Percentiles rank a stretch among this genome's conserved stretches.
phyloP scores from a whole-genome alignment of 2,797 vertebrate genomes.

The Rhabdomys pumilio region DNA sequence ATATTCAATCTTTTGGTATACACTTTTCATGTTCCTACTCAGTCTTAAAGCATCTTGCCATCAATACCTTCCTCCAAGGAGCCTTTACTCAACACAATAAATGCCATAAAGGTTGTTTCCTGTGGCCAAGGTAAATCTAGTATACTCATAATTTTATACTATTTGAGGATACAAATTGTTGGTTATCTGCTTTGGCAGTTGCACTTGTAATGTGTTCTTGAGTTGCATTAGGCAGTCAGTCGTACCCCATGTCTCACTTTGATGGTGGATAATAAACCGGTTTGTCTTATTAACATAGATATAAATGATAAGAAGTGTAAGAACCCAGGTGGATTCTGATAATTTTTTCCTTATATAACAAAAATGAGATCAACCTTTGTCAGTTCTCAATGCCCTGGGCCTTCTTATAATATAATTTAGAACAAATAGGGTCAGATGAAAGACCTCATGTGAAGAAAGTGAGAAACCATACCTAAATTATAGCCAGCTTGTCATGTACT shows the following conservation, averaged over 20 bases:
- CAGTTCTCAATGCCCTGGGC: neutral
- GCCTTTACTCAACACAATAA: neutral
- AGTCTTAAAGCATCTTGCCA: neutral
- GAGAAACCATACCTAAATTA: neutral
- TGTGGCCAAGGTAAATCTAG: neutral
- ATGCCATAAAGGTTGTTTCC: neutral
- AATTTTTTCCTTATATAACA: neutral
- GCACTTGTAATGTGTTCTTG: neutral
- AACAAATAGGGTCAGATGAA: neutral
- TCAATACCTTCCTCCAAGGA: neutral
- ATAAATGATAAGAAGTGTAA: neutral
- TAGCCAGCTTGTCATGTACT: neutral
- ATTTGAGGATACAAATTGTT: neutral
- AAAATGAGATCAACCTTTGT: neutral
- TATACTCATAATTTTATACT: neutral
- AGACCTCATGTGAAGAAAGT: neutral
- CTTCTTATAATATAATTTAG: slow-evolving; percentile 8
- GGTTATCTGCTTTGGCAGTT: neutral
- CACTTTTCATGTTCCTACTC: neutral
- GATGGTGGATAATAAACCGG: neutral
- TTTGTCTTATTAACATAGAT: neutral
- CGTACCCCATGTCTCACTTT: neutral
- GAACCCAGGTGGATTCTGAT: neutral
- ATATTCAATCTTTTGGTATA: neutral
- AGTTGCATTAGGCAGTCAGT: neutral